Evolutionary conservation across 2,888 invertebrate species (phyloP).

Genomic region (Leucoma salicis): DNA sequence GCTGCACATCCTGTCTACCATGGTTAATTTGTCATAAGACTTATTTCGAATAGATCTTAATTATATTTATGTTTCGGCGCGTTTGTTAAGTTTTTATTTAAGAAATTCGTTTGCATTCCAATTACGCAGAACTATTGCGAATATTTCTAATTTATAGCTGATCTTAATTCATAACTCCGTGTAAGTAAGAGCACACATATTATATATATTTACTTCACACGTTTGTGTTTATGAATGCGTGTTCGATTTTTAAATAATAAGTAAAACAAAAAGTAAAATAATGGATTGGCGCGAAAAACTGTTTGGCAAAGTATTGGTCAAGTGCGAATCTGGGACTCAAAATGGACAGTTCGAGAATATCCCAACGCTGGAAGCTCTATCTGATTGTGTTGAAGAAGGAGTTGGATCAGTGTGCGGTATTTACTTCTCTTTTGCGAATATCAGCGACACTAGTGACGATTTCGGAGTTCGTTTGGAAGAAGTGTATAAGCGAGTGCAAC

Average conservation of each 20-base stretch:
- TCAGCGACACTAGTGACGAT: conserved; percentile 86
- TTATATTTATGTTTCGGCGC: not conserved
- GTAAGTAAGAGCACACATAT: conserved; percentile 15
- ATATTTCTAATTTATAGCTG: conserved; percentile 14
- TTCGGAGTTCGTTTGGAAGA: conserved; percentile 84
- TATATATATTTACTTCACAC: conserved; percentile 9
- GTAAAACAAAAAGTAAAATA: conserved; percentile 26
- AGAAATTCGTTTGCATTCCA: conserved; percentile 31
- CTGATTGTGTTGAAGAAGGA: conserved; percentile 71
- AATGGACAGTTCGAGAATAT: conserved; percentile 72
- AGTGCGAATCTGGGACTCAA: conserved; percentile 69
- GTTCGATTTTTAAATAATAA: conserved; percentile 9
- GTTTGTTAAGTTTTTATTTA: not conserved
- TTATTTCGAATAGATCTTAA: conserved; percentile 3
- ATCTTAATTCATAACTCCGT: conserved; percentile 4
- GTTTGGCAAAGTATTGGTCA: conserved; percentile 80
- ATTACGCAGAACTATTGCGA: conserved; percentile 18
- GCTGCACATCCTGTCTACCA: conserved; percentile 36
- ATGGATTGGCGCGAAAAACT: conserved; percentile 84
- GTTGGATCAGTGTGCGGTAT: conserved; percentile 83
- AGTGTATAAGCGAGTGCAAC: conserved; percentile 76
- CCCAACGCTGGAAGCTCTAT: conserved; percentile 68
- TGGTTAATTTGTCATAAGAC: conserved; percentile 17
- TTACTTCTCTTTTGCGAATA: conserved; percentile 87
- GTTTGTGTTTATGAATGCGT: conserved; percentile 10